Percentiles rank a stretch among this genome's conserved stretches.
Conservation (phyloP, 2,797 vertebrate species). For the Pseudotriccus pelzelni region DNA sequence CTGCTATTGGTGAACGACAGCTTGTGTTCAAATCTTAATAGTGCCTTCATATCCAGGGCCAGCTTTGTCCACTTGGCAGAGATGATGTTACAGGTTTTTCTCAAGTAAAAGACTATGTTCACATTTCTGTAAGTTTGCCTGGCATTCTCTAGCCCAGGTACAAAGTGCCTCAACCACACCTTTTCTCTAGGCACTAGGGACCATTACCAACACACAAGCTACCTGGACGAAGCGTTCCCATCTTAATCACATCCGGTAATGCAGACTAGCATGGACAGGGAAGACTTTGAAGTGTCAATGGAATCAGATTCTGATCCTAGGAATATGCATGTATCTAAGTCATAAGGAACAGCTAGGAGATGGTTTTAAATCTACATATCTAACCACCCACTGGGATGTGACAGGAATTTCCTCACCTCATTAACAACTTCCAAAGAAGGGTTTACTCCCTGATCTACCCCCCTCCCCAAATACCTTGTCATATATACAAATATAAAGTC, state of each 20-base stretch:
- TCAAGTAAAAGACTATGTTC: neutral
- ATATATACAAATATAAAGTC: neutral
- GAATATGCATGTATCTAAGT: neutral
- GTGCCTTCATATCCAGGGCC: neutral
- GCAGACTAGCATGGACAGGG: neutral
- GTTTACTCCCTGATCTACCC: neutral
- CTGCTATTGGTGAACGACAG: neutral
- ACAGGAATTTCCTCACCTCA: neutral
- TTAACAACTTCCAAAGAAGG: neutral
- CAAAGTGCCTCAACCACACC: neutral
- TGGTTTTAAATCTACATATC: neutral
- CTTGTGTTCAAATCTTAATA: neutral
- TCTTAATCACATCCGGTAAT: neutral
- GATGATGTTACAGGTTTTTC: neutral
- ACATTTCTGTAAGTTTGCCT: neutral
- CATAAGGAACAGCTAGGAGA: neutral
- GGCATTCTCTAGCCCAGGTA: neutral
- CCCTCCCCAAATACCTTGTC: rapidly evolving
- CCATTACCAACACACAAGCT: neutral
- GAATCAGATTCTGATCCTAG: neutral
- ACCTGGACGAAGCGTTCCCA: neutral
- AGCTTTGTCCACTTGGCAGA: neutral
- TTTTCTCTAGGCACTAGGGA: neutral
- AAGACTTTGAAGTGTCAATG: neutral
- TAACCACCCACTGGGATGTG: neutral